Percentiles rank a stretch among this genome's conserved stretches.
phyloP scores from a whole-genome alignment of 2,113 vertebrate species.

The Dolichotis patagonum region DNA sequence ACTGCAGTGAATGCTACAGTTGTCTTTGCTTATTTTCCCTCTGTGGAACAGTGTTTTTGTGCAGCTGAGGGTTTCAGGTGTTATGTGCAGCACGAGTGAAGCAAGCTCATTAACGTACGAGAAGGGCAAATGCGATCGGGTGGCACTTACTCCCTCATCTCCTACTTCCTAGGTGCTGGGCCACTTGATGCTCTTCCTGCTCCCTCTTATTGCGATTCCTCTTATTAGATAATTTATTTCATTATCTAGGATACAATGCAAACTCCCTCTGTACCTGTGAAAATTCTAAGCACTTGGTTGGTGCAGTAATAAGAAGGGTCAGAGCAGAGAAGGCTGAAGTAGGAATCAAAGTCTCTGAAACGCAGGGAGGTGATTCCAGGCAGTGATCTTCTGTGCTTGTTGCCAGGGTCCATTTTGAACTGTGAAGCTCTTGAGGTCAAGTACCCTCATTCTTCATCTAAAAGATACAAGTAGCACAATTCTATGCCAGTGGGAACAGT shows the following conservation, averaged over 20 bases:
- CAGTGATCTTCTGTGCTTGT: neutral
- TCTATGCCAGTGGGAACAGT: neutral
- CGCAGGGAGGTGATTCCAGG: neutral
- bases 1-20: neutral
- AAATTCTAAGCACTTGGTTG: neutral
- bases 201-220: neutral
- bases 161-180: neutral
- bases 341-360: neutral
- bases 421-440: neutral
- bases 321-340: neutral
- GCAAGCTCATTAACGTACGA: neutral
- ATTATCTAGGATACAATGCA: neutral
- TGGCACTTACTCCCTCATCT: neutral
- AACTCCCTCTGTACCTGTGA: neutral
- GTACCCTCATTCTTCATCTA: neutral
- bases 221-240: neutral
- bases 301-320: neutral
- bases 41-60: neutral
- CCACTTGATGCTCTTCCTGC: neutral
- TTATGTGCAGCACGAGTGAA: neutral
- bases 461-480: neutral
- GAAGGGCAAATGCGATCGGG: neutral
- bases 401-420: neutral
- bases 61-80: neutral
- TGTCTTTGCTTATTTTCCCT: neutral